Percentiles rank a stretch among this genome's conserved stretches.
phyloP scores from a whole-genome alignment of 2,797 vertebrate genomes.

The Poecile montanus region DNA sequence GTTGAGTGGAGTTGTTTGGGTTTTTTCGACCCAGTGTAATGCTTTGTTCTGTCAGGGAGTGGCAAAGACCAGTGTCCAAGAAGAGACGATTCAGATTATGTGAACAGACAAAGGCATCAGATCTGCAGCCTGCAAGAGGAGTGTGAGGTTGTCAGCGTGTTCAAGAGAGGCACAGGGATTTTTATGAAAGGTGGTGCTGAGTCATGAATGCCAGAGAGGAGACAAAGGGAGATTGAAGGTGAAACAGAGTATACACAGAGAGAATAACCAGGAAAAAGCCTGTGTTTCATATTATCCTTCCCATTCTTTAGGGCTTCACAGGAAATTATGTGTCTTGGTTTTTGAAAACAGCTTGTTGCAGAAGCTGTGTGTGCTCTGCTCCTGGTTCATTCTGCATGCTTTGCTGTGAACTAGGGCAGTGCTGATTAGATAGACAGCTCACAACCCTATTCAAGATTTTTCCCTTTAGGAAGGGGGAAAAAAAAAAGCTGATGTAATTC shows the following conservation, averaged over 20 bases:
- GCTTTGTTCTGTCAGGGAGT: background rate
- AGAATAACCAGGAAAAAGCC: background rate
- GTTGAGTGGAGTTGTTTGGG: background rate
- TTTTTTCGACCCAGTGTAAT: background rate
- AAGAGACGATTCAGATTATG: background rate
- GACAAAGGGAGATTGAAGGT: constrained; percentile 45
- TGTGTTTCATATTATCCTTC: background rate
- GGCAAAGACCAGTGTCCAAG: background rate
- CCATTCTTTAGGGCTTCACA: background rate
- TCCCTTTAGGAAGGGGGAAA: background rate
- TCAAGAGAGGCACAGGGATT: background rate
- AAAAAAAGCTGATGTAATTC: constrained; percentile 48
- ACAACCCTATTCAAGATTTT: background rate
- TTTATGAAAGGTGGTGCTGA: constrained; percentile 31
- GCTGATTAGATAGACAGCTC: constrained; percentile 29
- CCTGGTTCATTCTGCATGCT: background rate
- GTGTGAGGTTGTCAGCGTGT: background rate
- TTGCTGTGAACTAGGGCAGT: background rate
- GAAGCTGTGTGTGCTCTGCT: background rate
- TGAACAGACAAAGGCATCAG: background rate
- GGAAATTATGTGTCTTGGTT: background rate
- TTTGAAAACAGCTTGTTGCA: background rate
- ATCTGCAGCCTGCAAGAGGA: background rate
- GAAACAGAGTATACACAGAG: background rate
- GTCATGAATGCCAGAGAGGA: constrained; percentile 42